Conservation (phyloP, 2,797 vertebrate species). For the Darevskia nairensis region DNA sequence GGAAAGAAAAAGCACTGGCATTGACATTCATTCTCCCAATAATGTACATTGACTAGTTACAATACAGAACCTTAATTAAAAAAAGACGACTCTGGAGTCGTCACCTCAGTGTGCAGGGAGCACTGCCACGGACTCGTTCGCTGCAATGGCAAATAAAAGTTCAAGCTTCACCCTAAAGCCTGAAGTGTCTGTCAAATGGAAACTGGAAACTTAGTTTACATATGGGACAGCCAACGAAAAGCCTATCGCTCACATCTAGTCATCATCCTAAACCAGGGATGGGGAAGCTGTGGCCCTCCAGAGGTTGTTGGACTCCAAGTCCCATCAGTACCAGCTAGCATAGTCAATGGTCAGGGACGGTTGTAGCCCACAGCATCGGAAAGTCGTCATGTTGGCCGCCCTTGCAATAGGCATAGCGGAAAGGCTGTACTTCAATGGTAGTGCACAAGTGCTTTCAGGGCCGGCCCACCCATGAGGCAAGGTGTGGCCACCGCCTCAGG, state of each 20-base stretch:
- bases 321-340: too few relatives aligned
- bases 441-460: too few relatives aligned
- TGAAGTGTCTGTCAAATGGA: background rate
- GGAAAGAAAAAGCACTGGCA: constrained; percentile 96
- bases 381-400: too few relatives aligned
- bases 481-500: too few relatives aligned
- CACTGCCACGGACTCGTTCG: constrained; percentile 47
- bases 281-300: background rate
- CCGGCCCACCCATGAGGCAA: too few relatives aligned
- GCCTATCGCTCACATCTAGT: background rate
- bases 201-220: background rate
- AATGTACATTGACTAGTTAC: constrained; percentile 99
- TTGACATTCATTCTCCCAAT: constrained; percentile 99
- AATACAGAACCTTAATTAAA: constrained; percentile 99
- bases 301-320: too few relatives aligned
- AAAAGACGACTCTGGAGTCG: constrained; percentile 80
- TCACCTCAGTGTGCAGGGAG: constrained; percentile 68
- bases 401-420: too few relatives aligned
- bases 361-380: too few relatives aligned
- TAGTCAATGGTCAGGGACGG: too few relatives aligned
- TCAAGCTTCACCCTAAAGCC: constrained; percentile 43
- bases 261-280: too few relatives aligned
- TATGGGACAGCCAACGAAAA: background rate
- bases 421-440: too few relatives aligned
- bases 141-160: constrained; percentile 68